Conservation (phyloP, 2,113 vertebrate species). For the Carassius gibelio region DNA sequence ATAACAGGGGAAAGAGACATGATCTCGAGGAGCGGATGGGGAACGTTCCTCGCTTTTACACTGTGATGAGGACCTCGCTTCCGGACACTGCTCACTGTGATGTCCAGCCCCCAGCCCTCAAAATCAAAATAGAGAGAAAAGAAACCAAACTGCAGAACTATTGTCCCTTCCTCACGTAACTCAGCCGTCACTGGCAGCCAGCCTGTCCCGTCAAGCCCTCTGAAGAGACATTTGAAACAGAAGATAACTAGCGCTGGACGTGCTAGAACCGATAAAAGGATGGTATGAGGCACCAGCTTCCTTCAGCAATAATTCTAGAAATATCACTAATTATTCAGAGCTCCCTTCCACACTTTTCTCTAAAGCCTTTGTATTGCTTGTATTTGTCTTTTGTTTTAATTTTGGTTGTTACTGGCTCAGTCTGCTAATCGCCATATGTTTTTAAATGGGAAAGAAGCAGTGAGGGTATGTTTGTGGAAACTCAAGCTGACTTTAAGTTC, state of each 20-base stretch:
- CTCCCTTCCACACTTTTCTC: conserved; percentile 48
- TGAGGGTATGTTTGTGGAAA: conserved; percentile 54
- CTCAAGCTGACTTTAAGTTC: conserved; percentile 62
- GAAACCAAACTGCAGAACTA: conserved; percentile 55
- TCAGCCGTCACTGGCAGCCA: conserved; percentile 74
- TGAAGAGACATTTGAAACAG: conserved; percentile 59
- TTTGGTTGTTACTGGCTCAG: conserved; percentile 55
- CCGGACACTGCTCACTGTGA: conserved; percentile 89
- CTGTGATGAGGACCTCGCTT: conserved; percentile 76
- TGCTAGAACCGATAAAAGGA: conserved; percentile 49
- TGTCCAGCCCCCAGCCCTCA: conserved; percentile 64
- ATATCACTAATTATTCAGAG: conserved; percentile 52
- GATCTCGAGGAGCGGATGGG: conserved; percentile 53
- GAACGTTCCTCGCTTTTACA: conserved; percentile 66
- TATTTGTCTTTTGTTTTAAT: conserved; percentile 60
- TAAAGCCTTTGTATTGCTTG: conserved; percentile 55
- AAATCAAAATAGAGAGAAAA: conserved; percentile 56
- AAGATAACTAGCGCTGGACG: conserved; percentile 50
- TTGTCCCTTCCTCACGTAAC: conserved; percentile 66
- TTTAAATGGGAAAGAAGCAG: conserved; percentile 63
- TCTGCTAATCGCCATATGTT: conserved; percentile 66
- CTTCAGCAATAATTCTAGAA: conserved; percentile 75
- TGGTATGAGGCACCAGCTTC: conserved; percentile 64
- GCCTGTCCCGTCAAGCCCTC: conserved; percentile 44
- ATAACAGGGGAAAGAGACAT: conserved; percentile 40